Base-by-base conservation (phyloP, 2,797 vertebrate genomes). In the Emydoidea blandingii region DNA sequence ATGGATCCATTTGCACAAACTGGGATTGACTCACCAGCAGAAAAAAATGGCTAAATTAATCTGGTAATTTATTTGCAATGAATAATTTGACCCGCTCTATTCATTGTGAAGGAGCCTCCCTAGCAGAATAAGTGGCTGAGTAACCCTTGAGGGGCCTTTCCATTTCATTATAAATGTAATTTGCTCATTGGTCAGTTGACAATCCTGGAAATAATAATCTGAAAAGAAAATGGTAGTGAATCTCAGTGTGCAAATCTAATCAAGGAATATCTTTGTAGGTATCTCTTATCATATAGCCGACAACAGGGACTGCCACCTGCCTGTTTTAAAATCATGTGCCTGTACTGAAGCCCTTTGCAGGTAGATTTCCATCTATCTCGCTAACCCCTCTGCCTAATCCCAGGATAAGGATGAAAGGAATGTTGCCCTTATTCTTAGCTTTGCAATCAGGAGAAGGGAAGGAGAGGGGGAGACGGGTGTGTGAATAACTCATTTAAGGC, bases 131-230 rank as follows among this genome's bases (percentile, higher is more conserved):
- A 95, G 96, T 96, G 95, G 79, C 88, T 87, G 93, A 95, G 91
- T 96, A 95, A 82, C 91, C 95, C 88, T 76, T 88, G 72, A 65
- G 95, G 87, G 96, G 83, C 95, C 83, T 94, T 96, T 95, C 93
- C 87, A 95, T 78, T 97, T 96, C 93, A 97, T 97, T 95, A 95
- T 96, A 96, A 95, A 97, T 93, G 87, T 96, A 93, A 96, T 96
- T 95, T 95, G 83, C 2, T 1, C 3, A 0, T 23, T 87, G 91
- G 85, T 86, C 93, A 95, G 92, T 87, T 86, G 95, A 91, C 88
- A 65, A 59, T 91, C 91, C 91, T 92, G 84, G 68, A 49, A 83
- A 47, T 57, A 34, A 62, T 31, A 21, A 25, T 53, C 12, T 80
- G 21, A 80, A 53, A 50, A 37, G 50, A 80, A 76, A 78, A 78